phyloP scores from a whole-genome alignment of 2,113 vertebrate species.

The Rhinoptilus africanus region DNA sequence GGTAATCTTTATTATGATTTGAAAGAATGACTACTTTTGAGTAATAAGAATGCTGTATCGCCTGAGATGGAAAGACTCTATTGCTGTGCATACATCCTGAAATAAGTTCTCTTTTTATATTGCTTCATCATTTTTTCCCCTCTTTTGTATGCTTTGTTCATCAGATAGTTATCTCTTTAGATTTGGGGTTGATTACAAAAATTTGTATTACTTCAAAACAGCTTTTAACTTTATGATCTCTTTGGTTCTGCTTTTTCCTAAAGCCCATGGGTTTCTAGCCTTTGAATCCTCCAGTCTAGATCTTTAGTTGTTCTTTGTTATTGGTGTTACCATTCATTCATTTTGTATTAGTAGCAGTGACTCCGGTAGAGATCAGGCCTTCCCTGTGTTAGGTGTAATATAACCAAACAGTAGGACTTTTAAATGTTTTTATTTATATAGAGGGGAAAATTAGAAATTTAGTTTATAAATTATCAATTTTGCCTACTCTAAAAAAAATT shows the following conservation, averaged over 20 bases:
- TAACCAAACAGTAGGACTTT: not conserved
- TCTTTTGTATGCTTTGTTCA: not conserved
- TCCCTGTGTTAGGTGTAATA: not conserved
- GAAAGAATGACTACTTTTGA: slow-evolving; percentile 27
- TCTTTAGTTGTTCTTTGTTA: not conserved
- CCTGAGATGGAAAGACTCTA: slow-evolving; percentile 17
- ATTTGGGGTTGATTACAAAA: slow-evolving; percentile 4
- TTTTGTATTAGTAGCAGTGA: not conserved
- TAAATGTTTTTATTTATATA: not conserved
- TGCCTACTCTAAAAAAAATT: not conserved
- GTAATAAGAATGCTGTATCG: slow-evolving; percentile 23
- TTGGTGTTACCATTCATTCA: not conserved
- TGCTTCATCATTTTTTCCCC: not conserved
- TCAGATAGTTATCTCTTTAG: not conserved
- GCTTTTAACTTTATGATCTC: not conserved
- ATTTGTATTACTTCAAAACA: not conserved
- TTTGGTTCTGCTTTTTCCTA: not conserved
- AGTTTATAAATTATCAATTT: not conserved
- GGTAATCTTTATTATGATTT: slow-evolving; percentile 63
- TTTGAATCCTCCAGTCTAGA: not conserved
- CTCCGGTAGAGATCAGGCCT: not conserved
- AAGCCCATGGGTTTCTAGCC: not conserved
- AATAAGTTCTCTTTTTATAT: not conserved
- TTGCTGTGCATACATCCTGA: not conserved
- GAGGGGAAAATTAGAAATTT: not conserved